A percentile compares a stretch with the other conserved stretches of the same genome.
These are phyloP conservation scores for Aphelinus certus DNA, from an alignment of 1,140 invertebrate genomes.

Conservation along the genomic window DNA sequence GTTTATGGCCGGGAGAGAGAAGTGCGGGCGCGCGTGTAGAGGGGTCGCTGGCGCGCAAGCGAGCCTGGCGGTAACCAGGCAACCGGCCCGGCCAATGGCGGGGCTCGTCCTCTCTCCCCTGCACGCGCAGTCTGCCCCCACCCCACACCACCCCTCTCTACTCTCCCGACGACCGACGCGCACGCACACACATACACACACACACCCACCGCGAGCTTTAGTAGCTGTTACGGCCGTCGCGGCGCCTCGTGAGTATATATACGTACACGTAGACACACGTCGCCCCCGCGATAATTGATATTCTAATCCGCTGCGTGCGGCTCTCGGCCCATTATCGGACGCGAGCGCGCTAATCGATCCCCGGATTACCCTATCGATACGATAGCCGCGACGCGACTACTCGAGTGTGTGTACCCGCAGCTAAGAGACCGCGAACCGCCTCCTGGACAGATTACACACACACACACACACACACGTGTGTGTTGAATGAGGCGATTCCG, in stretches of 20 bases:
- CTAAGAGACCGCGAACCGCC: not conserved
- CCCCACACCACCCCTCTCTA: not conserved
- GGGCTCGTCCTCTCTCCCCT: constrained; percentile 53
- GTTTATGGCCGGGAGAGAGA: not conserved
- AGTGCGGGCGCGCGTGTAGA: constrained; percentile 21
- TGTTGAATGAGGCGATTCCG: no score
- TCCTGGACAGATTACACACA: no score
- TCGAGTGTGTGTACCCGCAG: no score
- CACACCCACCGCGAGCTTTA: constrained; percentile 56
- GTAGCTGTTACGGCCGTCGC: constrained; percentile 63
- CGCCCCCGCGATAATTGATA: constrained; percentile 57
- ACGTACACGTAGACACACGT: constrained; percentile 14
- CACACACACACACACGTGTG: no score
- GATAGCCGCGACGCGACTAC: no score
- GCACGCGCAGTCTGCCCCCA: not conserved
- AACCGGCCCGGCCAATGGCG: constrained; percentile 64
- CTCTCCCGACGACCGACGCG: no score
- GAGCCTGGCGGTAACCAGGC: constrained; percentile 59
- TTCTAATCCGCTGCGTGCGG: constrained; percentile 51
- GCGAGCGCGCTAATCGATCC: no score
- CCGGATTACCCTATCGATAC: no score
- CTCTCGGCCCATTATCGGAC: constrained; percentile 18
- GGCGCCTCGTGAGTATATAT: not conserved
- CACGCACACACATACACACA: not conserved
- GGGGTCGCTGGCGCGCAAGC: not conserved